Evolutionary conservation across 1,140 invertebrate genomes (phyloP), one percentile per base, ranked within the genome.

Genomic region (Pachypeltis micranthus): DNA sequence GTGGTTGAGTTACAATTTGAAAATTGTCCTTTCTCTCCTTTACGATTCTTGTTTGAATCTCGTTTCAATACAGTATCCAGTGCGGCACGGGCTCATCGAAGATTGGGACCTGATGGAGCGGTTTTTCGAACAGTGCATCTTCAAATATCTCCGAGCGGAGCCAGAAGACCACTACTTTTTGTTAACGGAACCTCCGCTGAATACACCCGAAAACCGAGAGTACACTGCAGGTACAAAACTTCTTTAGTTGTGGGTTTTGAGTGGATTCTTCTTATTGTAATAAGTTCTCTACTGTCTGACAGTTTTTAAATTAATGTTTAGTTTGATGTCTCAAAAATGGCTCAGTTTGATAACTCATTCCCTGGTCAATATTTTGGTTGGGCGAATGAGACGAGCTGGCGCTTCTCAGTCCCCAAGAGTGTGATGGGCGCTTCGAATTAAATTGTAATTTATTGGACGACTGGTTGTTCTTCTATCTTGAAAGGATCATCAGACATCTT

Each of bases 41-140:
- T 23, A 2, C 44, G 2, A 21, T 44, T 47, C 31, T 59, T 59
- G 2, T 59, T 21, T n/a, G n/a, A n/a, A n/a, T n/a, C n/a, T n/a
- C n/a, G n/a, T n/a, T n/a, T n/a, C n/a, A n/a, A n/a, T 77, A 69
- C 74, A 96, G 89, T 99, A 98, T 80, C 97, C 97, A 12, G 96
- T 99, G 31, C 83, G 96, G 66, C 97, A 99, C 83, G 97, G 97
- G 65, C 81, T 99, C 61, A 93, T 99, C 1, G 96, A 99, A 79
- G 96, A 99, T 75, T 99, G 96, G 97, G 96, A 99, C 78, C 78
- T 99, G 28, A 99, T 99, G 96, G 97, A 99, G 76, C 82, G 94
- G 59, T 99, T 97, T 73, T 84, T 96, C 72, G 95, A 98, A 75
- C 96, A 99, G 78, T 97, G 93, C 74, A 96, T 99, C 70, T 99